Base-by-base conservation (phyloP, 1,140 invertebrate species). In the Rhagoletis zephyria region DNA sequence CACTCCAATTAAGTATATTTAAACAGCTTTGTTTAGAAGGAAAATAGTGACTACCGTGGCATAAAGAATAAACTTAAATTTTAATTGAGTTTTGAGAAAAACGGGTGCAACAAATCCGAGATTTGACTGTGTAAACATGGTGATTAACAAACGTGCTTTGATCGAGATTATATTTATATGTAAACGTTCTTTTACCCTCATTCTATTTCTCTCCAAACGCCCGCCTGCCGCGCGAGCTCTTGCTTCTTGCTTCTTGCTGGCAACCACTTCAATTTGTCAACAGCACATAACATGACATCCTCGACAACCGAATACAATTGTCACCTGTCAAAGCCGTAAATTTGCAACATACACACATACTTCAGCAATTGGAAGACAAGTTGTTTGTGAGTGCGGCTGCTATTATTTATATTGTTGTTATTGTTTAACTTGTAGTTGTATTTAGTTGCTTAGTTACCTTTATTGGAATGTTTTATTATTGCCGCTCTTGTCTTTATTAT, bases 301-400 rank as follows among this genome's bases (percentile, higher is more conserved):
- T 81, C 74, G 74, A 81, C 48, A 81, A 56, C 74, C 74, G 74
- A 56, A 81, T 81, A 56, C 74, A 81, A 81, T 81, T 81, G 74
- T 81, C 74, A 81, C 74, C 74, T 81, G 74, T 81, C 74, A 81
- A 56, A 81, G 74, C 74, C 45, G 56, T 81, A 81, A 81, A 81
- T 81, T 81, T 81, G 74, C n/a, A 56, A 56, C 74, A 81, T 77
- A 45, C 70, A 30, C 30, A 16, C 16, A 64, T 81, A 10, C 74
- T 81, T 51, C 74, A 81, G 51, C 74, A 59, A 81, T 81, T 3
- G 74, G 48, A 16, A 30, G 48, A 81, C 74, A 81, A 81, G 74
- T 19, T 42, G 74, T 56, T 81, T 51, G 48, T 30, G 19, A 30
- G 16, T 48, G 16, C 45, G 14, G 9, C 14, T 45, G 67, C 14